Percentiles rank a stretch among this genome's conserved stretches.
Conservation (phyloP, 2,888 invertebrate genomes). For the Mantis religiosa region DNA sequence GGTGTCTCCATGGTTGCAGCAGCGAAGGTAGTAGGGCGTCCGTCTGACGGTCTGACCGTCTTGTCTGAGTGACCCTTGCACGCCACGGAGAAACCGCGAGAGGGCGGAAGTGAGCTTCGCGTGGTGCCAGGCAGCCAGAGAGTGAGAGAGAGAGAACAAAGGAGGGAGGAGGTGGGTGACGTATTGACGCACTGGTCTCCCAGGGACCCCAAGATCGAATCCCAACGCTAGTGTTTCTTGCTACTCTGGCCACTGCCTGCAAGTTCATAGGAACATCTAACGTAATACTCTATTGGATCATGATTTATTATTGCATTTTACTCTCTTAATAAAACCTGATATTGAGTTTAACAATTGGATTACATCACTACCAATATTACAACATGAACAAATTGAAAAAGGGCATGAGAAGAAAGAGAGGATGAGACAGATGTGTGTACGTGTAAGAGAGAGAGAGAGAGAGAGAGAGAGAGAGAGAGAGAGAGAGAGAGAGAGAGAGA, state of each 20-base stretch:
- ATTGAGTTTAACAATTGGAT: no score
- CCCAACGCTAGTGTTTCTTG: background rate
- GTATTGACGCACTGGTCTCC: background rate
- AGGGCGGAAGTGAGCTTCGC: background rate
- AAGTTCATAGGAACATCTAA: background rate
- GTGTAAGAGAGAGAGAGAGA: no score
- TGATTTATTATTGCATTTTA: no score
- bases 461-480: no score
- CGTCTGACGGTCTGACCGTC: background rate
- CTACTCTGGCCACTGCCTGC: background rate
- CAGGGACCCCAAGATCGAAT: background rate
- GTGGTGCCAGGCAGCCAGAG: background rate
- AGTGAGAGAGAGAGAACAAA: conserved; percentile 9
- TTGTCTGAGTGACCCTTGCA: background rate
- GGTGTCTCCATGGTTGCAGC: background rate
- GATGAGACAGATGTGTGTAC: no score
- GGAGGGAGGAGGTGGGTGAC: background rate
- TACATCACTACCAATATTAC: no score
- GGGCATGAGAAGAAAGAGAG: no score
- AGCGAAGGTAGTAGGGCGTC: background rate
- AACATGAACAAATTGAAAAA: no score
- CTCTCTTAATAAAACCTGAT: no score
- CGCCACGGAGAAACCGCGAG: background rate
- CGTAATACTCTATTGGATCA: no score
- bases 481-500: no score